phyloP scores from a whole-genome alignment of 2,888 invertebrate genomes.

The Philonicus albiceps region DNA sequence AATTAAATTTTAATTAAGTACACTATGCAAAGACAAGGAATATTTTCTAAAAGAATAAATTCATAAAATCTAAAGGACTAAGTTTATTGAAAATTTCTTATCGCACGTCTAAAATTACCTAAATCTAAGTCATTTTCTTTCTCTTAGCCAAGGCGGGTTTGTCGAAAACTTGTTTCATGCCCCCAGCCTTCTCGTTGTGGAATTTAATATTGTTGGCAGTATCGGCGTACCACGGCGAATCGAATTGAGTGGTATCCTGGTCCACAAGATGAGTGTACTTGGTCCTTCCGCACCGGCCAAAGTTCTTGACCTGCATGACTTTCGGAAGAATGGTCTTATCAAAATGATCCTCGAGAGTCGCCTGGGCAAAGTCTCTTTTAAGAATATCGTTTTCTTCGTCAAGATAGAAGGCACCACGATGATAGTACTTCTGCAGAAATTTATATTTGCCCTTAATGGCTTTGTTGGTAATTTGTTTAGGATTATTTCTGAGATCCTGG shows the following conservation, averaged over 20 bases:
- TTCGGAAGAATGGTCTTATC: constrained; percentile 98
- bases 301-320: constrained; percentile 99
- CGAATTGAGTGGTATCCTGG: constrained; percentile 98
- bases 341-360: constrained; percentile 98
- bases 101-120: not conserved
- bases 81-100: not conserved
- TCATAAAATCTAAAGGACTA: not conserved
- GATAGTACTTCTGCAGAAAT: constrained; percentile 99
- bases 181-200: constrained; percentile 86
- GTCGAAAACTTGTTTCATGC: constrained; percentile 92
- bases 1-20: too few relatives aligned
- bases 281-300: constrained; percentile 97
- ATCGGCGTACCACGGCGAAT: constrained; percentile 96
- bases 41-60: too few relatives aligned
- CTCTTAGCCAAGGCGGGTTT: constrained; percentile 72
- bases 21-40: too few relatives aligned
- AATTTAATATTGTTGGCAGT: constrained; percentile 88
- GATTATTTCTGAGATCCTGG: constrained; percentile 87
- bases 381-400: constrained; percentile 90
- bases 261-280: constrained; percentile 99
- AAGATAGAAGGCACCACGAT: constrained; percentile 98
- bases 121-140: constrained; percentile 55
- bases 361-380: constrained; percentile 92
- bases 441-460: constrained; percentile 98
- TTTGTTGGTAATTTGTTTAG: constrained; percentile 92